Base-by-base conservation (phyloP, 1,140 invertebrate genomes). In the Procambarus clarkii region DNA sequence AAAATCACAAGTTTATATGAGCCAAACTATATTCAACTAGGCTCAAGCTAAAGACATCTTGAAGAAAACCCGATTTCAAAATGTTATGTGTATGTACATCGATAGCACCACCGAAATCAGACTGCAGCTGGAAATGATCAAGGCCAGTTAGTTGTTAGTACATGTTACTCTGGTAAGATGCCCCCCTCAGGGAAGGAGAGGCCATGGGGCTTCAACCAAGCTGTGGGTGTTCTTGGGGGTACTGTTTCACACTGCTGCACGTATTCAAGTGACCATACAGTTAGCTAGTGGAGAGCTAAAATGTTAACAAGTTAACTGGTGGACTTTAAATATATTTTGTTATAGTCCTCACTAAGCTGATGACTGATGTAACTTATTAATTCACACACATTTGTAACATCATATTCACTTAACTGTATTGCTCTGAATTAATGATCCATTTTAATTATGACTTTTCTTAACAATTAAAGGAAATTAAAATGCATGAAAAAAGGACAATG, bases 41-140 rank as follows among this genome's bases (percentile, higher is more conserved):
- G 89, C 89, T 79, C 82, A 85, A 8, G 64, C 60, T 85, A 78
- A 79, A 78, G 78, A 85, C 54, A 91, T 86, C 89, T 86, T 79
- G 11, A 85, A n/a, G 64, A 78, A 85, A 91, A 82, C 82, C 84
- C 69, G 84, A 85, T 86, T 86, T 79, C 77, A 91, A 91, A 91
- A 84, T 78, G 54, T 86, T 24, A 84, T 78, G 74, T 86, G 45
- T 91, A 91, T 91, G 82, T 91, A 91, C 89, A 91, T 69, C 86
- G 82, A 88, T 91, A 91, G 89, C 89, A 91, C 89, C 89, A 91
- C 89, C 89, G 83, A 91, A 91, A 91, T 91, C 89, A 91, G 89
- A 91, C 89, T 91, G 89, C 89, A 91, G 83, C 89, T 91, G 89
- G 81, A 91, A 91, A 85, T 85, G 83, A 91, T 91, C 82, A 91